Evolutionary conservation across 2,113 vertebrate genomes (phyloP).

Genomic region (Callocephalon fimbriatum): DNA sequence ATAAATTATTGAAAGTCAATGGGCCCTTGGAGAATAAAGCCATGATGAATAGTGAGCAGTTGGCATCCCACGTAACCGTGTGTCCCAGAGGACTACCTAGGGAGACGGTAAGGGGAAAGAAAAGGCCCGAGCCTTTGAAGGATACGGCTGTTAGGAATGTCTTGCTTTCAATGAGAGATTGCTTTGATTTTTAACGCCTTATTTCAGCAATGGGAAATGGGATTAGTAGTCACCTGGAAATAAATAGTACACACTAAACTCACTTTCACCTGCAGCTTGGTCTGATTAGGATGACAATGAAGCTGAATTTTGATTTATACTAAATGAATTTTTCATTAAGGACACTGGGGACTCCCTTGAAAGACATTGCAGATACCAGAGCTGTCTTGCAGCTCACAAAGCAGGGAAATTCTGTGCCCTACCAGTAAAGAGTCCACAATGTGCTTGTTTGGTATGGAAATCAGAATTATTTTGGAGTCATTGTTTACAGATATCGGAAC

Average conservation of each 20-base stretch:
- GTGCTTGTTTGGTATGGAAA: not conserved
- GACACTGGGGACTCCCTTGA: not conserved
- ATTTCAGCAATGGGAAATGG: slow-evolving; percentile 42
- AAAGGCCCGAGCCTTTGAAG: slow-evolving; percentile 55
- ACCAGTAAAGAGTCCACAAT: not conserved
- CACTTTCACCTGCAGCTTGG: not conserved
- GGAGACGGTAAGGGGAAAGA: slow-evolving; percentile 28
- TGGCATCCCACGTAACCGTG: slow-evolving; percentile 38
- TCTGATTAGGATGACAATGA: not conserved
- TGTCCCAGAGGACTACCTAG: slow-evolving; percentile 40
- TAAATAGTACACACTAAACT: slow-evolving; percentile 46
- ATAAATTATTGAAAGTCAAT: slow-evolving; percentile 71
- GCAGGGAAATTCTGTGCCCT: not conserved
- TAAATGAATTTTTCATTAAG: slow-evolving; percentile 33
- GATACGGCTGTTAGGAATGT: slow-evolving; percentile 59
- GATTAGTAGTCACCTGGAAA: not conserved
- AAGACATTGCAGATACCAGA: not conserved
- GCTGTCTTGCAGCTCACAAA: not conserved
- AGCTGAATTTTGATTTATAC: slow-evolving; percentile 2
- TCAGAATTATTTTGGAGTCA: not conserved
- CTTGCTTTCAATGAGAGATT: slow-evolving; percentile 28
- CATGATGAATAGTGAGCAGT: slow-evolving; percentile 60
- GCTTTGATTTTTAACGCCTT: slow-evolving; percentile 62
- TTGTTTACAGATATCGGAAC: not conserved
- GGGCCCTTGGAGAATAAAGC: slow-evolving; percentile 14